Evolutionary conservation across 2,888 invertebrate species (phyloP), one percentile per base, ranked within the genome.

Genomic region (Gandaritis pyraliata): DNA sequence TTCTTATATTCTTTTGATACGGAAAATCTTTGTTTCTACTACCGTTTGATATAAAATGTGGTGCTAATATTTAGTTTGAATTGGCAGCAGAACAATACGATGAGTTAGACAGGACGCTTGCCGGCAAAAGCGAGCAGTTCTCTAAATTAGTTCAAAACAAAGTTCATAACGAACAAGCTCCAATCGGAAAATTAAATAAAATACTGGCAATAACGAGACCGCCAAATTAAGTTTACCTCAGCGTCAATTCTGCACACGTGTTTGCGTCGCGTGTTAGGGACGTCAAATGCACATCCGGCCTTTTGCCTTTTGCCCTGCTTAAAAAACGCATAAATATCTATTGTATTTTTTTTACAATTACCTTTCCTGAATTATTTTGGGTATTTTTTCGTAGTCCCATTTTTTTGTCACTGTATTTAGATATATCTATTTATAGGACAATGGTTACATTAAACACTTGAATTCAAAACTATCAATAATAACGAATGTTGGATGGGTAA

Each of bases 211-310:
- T 65, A 62, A 58, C 60, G 52, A 61, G 18, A 59, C 62, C 66
- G 41, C 64, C 57, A 52, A 69, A 66, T 60, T 74, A 73, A 74
- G 72, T 70, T 73, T 69, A 73, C 71, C 66, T 56, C 64, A 68
- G 71, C 72, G 74, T 71, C 73, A 65, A 87, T 88, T 87, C 88
- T 52, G 72, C 73, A 78, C 87, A 85, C 88, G 88, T 81, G 83
- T 80, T 72, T 86, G 85, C 88, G 88, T 81, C 86, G 85, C 88
- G 88, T 81, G 83, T 80, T 72, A 59, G 64, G 36, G 52, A 23
- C 56, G 52, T 43, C 7, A 43, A 16, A 4, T 8, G 23, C 1
- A 49, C 29, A n/a, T 57, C 53, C 49, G 58, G 51, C 41, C 43
- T 49, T 53, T 61, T 33, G 1, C n/a, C 3, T 13, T 46, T 29